Conservation (phyloP, 2,113 vertebrate species). For the Bubo scandiacus region DNA sequence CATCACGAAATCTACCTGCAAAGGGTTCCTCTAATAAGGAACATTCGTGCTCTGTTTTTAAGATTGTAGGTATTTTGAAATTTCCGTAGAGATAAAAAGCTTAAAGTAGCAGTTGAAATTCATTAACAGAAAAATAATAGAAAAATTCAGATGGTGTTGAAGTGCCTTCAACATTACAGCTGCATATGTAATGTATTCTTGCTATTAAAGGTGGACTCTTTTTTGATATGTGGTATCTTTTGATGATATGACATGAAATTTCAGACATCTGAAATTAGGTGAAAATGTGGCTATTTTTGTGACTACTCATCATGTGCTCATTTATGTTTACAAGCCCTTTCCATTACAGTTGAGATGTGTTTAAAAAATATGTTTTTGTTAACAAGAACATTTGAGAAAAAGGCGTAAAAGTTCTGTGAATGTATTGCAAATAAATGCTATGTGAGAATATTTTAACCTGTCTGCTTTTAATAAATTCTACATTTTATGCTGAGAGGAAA, state of each 20-base stretch:
- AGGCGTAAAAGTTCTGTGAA: neutral
- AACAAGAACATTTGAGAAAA: neutral
- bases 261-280: neutral
- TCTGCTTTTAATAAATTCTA: neutral
- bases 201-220: neutral
- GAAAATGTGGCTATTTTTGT: neutral
- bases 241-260: neutral
- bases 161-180: neutral
- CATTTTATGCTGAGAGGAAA: neutral
- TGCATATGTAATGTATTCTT: neutral
- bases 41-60: neutral
- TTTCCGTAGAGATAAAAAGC: neutral
- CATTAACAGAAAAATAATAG: neutral
- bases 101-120: neutral
- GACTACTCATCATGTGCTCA: neutral
- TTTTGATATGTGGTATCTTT: neutral
- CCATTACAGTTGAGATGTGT: neutral
- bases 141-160: neutral
- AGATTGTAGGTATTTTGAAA: neutral
- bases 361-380: neutral
- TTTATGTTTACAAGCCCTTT: neutral
- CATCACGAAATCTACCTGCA: neutral
- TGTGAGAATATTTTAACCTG: neutral
- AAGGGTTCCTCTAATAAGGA: neutral
- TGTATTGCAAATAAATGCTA: neutral